phyloP scores from a whole-genome alignment of 2,797 vertebrate species.

The Lepus townsendii region DNA sequence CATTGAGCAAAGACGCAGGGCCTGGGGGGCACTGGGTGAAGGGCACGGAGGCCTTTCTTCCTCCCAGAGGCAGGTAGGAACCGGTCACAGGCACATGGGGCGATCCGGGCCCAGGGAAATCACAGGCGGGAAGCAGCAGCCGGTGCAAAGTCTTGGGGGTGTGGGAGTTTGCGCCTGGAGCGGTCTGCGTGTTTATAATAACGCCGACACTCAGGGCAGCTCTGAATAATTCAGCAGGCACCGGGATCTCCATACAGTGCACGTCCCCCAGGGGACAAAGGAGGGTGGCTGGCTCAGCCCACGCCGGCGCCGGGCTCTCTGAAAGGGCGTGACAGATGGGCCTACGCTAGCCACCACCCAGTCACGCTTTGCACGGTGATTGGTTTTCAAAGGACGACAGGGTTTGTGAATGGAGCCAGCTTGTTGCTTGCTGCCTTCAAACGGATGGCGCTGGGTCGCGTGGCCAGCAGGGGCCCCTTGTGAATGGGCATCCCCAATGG shows the following conservation, averaged over 20 bases:
- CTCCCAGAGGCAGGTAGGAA: not conserved
- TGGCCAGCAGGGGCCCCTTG: slow-evolving; percentile 64
- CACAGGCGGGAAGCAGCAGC: slow-evolving; percentile 32
- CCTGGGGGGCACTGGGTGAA: not conserved
- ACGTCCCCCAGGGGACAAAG: slow-evolving; percentile 77
- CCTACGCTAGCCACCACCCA: slow-evolving; percentile 78
- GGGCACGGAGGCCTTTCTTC: not conserved
- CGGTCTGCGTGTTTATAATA: slow-evolving; percentile 82
- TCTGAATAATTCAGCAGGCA: slow-evolving; percentile 85
- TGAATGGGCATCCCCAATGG: slow-evolving; percentile 68
- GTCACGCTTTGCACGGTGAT: slow-evolving; percentile 74
- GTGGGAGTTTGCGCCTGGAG: slow-evolving; percentile 74
- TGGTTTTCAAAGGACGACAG: slow-evolving; percentile 83
- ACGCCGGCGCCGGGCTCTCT: slow-evolving; percentile 58
- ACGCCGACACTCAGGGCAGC: slow-evolving; percentile 74
- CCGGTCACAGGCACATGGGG: slow-evolving; percentile 60
- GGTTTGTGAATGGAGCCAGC: slow-evolving; percentile 81
- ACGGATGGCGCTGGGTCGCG: slow-evolving; percentile 65
- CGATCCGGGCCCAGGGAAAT: not conserved
- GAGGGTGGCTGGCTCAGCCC: slow-evolving; percentile 68
- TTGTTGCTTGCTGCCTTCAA: slow-evolving; percentile 70
- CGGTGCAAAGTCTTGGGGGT: slow-evolving; percentile 28
- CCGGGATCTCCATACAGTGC: slow-evolving; percentile 77
- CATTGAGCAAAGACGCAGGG: not conserved
- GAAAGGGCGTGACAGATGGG: slow-evolving; percentile 86